Percentiles rank a stretch among this genome's conserved stretches.
phyloP scores from a whole-genome alignment of 2,797 vertebrate species.

The Remorina albescens region DNA sequence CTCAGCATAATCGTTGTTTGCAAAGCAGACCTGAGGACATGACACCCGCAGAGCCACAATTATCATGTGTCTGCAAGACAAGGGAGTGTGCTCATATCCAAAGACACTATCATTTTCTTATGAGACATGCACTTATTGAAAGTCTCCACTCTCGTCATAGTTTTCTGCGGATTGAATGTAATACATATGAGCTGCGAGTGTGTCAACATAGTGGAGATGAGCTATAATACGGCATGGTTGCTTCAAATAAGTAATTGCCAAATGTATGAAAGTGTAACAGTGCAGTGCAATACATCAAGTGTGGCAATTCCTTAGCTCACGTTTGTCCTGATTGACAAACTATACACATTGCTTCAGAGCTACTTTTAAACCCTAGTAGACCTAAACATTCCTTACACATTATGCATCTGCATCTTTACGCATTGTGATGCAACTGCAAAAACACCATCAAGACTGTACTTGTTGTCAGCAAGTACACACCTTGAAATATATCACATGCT shows the following conservation, averaged over 20 bases:
- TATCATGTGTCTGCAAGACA: neutral
- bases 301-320: neutral
- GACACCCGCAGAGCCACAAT: constrained; percentile 6
- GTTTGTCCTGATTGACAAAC: constrained; percentile 2
- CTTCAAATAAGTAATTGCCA: neutral
- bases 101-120: constrained; percentile 9
- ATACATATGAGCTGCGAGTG: neutral
- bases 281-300: too few relatives aligned
- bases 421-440: constrained; percentile 21
- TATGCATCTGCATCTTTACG: neutral
- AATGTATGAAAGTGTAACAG: too few relatives aligned
- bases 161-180: neutral
- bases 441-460: neutral
- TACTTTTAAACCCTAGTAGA: neutral
- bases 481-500: constrained; percentile 4
- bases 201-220: neutral
- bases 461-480: constrained; percentile 7
- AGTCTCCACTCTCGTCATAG: neutral
- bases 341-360: neutral
- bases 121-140: constrained; percentile 16
- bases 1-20: neutral
- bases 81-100: neutral
- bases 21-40: neutral
- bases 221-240: neutral
- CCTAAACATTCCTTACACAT: neutral